These are phyloP conservation scores for Poeciliopsis prolifica DNA, from an alignment of 2,113 vertebrate genomes.

Conservation along the genomic window DNA sequence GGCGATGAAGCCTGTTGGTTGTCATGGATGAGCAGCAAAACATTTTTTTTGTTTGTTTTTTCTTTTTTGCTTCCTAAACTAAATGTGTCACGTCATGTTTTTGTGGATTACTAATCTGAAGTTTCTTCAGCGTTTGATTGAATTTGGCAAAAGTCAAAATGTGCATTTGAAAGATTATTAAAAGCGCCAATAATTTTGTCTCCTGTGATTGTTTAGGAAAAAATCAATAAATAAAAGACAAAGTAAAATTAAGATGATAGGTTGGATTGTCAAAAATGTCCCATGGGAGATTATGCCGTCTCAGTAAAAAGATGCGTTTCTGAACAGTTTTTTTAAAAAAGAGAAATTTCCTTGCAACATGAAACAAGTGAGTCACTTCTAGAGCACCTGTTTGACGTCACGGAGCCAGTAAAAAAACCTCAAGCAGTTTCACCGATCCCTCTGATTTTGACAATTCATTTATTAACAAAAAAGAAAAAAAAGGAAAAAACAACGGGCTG, in stretches of 20 bases:
- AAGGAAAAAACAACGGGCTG: background rate
- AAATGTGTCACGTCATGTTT: too few relatives aligned
- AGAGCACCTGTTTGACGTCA: background rate
- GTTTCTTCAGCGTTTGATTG: background rate
- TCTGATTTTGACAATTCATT: constrained; percentile 7
- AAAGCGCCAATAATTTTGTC: too few relatives aligned
- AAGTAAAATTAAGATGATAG: background rate
- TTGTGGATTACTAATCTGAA: background rate
- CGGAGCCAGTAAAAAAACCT: background rate
- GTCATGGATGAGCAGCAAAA: too few relatives aligned
- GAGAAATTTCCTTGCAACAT: background rate
- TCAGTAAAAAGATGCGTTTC: background rate
- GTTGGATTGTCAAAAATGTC: background rate
- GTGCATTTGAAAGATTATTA: too few relatives aligned
- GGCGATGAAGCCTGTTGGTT: too few relatives aligned
- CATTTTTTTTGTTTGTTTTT: too few relatives aligned
- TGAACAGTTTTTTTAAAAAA: background rate
- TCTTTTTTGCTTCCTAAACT: too few relatives aligned
- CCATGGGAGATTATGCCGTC: background rate
- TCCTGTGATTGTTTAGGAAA: too few relatives aligned
- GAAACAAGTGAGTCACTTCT: background rate
- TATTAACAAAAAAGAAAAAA: too few relatives aligned
- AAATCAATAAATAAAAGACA: background rate
- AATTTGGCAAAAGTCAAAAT: background rate
- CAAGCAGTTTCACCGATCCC: background rate